Percentiles rank a stretch among this genome's conserved stretches.
These are phyloP conservation scores for Neosalanx taihuensis DNA, from an alignment of 2,797 vertebrate genomes.

Conservation along the genomic window DNA sequence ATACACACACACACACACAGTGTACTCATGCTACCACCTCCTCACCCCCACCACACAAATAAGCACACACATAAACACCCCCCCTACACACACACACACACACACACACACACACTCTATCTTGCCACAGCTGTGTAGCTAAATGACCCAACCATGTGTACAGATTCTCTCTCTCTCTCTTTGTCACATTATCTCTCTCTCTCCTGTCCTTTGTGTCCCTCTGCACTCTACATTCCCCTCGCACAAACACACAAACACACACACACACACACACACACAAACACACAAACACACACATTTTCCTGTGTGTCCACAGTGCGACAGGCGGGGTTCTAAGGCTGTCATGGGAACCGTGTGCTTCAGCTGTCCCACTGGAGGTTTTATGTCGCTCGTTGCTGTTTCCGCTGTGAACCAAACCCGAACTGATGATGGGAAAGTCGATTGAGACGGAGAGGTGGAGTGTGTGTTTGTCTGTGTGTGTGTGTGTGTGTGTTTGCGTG, in stretches of 20 bases:
- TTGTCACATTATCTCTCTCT: constrained; percentile 38
- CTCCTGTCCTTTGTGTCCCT: constrained; percentile 44
- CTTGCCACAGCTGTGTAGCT: constrained; percentile 63
- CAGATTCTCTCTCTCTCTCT: constrained; percentile 42
- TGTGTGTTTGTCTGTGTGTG: too few relatives aligned
- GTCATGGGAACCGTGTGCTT: not conserved
- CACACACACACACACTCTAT: constrained; percentile 36
- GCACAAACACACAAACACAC: constrained; percentile 29
- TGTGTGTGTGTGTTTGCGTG: too few relatives aligned
- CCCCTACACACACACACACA: constrained; percentile 3
- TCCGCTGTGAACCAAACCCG: too few relatives aligned
- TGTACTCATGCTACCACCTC: not conserved
- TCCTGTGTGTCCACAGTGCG: not conserved
- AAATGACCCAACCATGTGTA: constrained; percentile 60
- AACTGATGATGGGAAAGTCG: too few relatives aligned
- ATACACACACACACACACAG: not conserved
- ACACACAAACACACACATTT: not conserved
- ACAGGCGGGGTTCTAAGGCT: constrained; percentile 12
- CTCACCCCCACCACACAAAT: constrained; percentile 4
- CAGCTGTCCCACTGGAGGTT: not conserved
- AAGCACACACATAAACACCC: constrained; percentile 11
- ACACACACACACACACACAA: constrained; percentile 13
- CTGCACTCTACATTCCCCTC: not conserved
- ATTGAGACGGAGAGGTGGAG: too few relatives aligned
- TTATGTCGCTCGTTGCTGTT: too few relatives aligned